phyloP scores from a whole-genome alignment of 1,140 invertebrate genomes.

The Pentalonia nigronervosa region DNA sequence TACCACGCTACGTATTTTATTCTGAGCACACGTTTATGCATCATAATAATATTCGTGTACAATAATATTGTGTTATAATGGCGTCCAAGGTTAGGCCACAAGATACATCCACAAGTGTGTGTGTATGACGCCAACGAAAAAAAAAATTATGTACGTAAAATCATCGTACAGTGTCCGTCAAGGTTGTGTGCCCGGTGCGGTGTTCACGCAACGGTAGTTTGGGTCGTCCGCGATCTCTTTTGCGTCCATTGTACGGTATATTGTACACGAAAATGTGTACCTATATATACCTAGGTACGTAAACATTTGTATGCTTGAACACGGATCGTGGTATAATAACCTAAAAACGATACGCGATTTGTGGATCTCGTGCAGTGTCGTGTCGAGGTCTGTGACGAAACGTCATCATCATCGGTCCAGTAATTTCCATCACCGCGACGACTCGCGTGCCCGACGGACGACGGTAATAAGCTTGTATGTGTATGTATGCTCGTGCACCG shows the following conservation, averaged over 20 bases:
- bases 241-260: background rate
- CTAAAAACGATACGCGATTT: background rate
- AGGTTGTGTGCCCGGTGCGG: background rate
- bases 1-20: background rate
- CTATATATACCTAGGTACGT: background rate
- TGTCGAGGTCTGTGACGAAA: background rate
- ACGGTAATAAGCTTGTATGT: background rate
- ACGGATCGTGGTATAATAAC: background rate
- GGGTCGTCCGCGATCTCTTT: background rate
- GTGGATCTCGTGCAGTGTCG: background rate
- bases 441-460: background rate
- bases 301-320: background rate
- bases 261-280: background rate
- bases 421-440: background rate
- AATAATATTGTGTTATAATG: background rate
- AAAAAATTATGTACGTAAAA: background rate
- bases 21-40: background rate
- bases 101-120: background rate
- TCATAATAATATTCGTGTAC: background rate
- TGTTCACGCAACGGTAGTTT: slow-evolving; percentile 41
- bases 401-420: background rate
- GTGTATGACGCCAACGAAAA: background rate
- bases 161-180: slow-evolving; percentile 21
- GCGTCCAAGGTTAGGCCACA: background rate
- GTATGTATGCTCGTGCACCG: background rate